These are phyloP conservation scores for Entelurus aequoreus DNA, from an alignment of 2,113 vertebrate species.

Conservation along the genomic window DNA sequence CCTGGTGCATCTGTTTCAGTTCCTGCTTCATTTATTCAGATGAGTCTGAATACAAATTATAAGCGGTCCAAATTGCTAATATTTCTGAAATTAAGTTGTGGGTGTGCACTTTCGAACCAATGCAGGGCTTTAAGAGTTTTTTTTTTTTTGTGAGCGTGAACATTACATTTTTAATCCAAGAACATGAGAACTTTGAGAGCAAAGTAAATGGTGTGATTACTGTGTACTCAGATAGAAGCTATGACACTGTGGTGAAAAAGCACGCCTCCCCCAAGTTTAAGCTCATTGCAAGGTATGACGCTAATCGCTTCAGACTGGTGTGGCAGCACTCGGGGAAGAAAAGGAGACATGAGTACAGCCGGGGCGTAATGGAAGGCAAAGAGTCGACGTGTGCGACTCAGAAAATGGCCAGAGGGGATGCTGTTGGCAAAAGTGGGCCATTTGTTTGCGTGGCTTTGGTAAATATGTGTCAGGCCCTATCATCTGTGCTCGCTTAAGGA, in stretches of 20 bases:
- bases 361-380: constrained; percentile 44
- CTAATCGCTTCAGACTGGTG: constrained; percentile 53
- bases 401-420: constrained; percentile 47
- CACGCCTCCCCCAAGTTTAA: constrained; percentile 27
- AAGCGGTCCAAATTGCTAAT: constrained; percentile 33
- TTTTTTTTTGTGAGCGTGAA: neutral
- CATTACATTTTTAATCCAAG: neutral
- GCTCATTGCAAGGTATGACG: constrained; percentile 50
- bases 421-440: constrained; percentile 53
- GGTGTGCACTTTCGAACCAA: neutral
- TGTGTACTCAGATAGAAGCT: constrained; percentile 4
- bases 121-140: neutral
- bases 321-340: constrained; percentile 38
- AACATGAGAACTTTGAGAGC: neutral
- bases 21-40: constrained; percentile 42
- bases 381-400: constrained; percentile 42
- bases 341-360: constrained; percentile 12
- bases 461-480: constrained; percentile 57
- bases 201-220: constrained; percentile 3
- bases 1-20: constrained; percentile 37
- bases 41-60: constrained; percentile 33
- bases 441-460: constrained; percentile 52
- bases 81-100: constrained; percentile 9
- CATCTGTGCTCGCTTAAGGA: constrained; percentile 54
- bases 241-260: constrained; percentile 11